phyloP scores from a whole-genome alignment of 2,888 invertebrate species.

The Campaea margaritaria region DNA sequence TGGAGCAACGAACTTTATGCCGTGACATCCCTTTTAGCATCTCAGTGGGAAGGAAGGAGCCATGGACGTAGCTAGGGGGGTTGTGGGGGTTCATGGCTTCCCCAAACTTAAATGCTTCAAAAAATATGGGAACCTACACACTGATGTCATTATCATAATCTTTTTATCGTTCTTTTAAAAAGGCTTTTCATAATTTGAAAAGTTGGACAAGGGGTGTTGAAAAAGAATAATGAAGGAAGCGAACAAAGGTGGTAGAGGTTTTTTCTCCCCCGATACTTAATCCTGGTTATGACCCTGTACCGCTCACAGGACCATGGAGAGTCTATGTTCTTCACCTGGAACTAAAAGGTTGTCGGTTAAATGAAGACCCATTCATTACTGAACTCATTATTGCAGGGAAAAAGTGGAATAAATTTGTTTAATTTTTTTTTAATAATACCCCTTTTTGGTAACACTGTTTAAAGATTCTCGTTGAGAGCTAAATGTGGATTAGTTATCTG shows the following conservation, averaged over 20 bases:
- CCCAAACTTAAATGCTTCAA: neutral
- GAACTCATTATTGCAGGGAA: conserved; percentile 49
- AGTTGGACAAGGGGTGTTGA: too few species aligned
- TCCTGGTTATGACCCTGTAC: conserved; percentile 1
- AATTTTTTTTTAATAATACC: conserved; percentile 53
- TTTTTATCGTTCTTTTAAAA: too few species aligned
- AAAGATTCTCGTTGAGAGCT: neutral
- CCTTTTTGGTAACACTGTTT: conserved; percentile 22
- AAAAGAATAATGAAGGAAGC: neutral
- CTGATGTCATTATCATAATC: too few species aligned
- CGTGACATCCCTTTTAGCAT: conserved; percentile 83
- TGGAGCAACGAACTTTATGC: conserved; percentile 68
- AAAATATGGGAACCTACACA: neutral
- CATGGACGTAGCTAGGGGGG: neutral
- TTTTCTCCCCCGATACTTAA: neutral
- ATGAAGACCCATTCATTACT: conserved; percentile 63
- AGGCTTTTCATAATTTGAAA: too few species aligned
- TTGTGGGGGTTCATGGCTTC: neutral
- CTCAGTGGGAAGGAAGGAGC: conserved; percentile 71
- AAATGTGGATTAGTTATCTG: neutral
- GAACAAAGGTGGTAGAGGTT: neutral
- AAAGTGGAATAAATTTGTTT: conserved; percentile 66
- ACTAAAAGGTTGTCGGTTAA: conserved; percentile 46
- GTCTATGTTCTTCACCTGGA: conserved; percentile 71
- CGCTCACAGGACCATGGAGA: conserved; percentile 72